Conservation (phyloP, 2,113 vertebrate genomes). For the Proterorhinus semilunaris region DNA sequence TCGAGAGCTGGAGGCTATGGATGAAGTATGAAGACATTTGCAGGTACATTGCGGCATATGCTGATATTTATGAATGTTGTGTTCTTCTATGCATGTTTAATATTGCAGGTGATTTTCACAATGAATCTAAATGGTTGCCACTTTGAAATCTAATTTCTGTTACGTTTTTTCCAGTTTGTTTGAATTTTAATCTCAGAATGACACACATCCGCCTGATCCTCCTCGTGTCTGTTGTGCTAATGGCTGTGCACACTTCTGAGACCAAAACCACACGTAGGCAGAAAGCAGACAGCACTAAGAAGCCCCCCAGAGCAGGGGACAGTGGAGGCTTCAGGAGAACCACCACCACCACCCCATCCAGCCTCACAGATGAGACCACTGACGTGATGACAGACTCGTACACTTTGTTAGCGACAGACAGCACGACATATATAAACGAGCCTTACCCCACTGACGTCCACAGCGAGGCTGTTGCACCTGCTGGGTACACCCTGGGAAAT, state of each 20-base stretch:
- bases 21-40: constrained; percentile 45
- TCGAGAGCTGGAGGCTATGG: constrained; percentile 30
- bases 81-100: background rate
- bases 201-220: constrained; percentile 44
- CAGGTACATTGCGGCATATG: constrained; percentile 40
- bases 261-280: constrained; percentile 79
- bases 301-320: constrained; percentile 60
- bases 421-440: constrained; percentile 51
- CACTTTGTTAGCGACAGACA: constrained; percentile 54
- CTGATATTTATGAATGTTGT: background rate
- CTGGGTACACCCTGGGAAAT: constrained; percentile 73
- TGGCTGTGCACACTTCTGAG: constrained; percentile 24
- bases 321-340: constrained; percentile 35
- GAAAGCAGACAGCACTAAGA: constrained; percentile 79
- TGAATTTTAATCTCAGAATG: constrained; percentile 34
- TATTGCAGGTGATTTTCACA: background rate
- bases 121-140: too few relatives aligned
- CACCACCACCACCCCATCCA: constrained; percentile 57
- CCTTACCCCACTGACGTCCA: constrained; percentile 64
- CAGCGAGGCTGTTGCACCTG: constrained; percentile 69
- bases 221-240: constrained; percentile 48
- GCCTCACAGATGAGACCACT: constrained; percentile 56
- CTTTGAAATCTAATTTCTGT: background rate
- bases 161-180: constrained; percentile 16
- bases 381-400: constrained; percentile 66